These are phyloP conservation scores for Litoditis marina DNA, from an alignment of 2,888 invertebrate genomes.

Conservation along the genomic window DNA sequence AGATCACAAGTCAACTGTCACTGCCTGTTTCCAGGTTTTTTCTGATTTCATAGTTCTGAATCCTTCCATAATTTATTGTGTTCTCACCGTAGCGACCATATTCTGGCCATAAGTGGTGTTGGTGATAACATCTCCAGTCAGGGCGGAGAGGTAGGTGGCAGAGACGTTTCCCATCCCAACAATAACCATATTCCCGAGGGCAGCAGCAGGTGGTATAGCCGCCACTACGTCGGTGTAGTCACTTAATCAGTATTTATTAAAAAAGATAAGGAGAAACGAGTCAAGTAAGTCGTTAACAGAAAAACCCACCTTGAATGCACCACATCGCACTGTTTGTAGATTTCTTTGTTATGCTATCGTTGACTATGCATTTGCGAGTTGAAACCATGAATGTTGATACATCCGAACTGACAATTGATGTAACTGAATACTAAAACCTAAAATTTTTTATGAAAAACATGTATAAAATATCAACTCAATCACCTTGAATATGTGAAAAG, in stretches of 20 bases:
- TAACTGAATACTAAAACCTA: no score
- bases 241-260: not conserved
- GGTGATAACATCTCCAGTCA: conserved; percentile 10
- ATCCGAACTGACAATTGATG: no score
- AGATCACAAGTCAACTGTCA: no score
- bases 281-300: not conserved
- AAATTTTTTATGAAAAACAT: not conserved
- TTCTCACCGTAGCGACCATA: conserved; percentile 1
- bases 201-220: not conserved
- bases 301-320: no score
- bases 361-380: no score
- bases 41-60: no score
- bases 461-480: not conserved
- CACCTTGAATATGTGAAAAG: conserved; percentile 15
- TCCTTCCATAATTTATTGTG: no score
- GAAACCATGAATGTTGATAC: no score
- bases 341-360: no score
- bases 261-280: not conserved
- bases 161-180: conserved; percentile 3
- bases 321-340: no score
- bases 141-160: not conserved
- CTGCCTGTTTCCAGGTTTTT: no score
- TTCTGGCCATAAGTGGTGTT: not conserved
- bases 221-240: conserved; percentile 1
- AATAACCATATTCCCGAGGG: conserved; percentile 11